These are phyloP conservation scores for Octopus bimaculoides DNA, from an alignment of 1,140 invertebrate species.

Conservation along the genomic window DNA sequence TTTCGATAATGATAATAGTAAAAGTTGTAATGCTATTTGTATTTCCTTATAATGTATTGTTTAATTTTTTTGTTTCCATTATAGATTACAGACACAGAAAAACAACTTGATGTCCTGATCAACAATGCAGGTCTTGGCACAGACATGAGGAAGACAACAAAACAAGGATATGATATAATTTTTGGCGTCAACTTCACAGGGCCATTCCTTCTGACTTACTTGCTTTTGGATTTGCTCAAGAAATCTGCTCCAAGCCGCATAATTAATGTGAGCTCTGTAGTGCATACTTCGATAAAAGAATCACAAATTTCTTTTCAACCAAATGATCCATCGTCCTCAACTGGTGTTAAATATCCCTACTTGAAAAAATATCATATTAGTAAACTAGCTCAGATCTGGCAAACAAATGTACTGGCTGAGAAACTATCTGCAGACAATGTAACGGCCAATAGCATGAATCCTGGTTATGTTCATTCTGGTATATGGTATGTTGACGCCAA, in stretches of 20 bases:
- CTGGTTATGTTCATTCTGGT: neutral
- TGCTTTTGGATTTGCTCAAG: neutral
- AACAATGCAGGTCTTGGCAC: neutral
- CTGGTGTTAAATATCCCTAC: neutral
- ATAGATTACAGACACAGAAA: neutral
- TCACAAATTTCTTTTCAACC: neutral
- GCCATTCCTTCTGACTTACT: neutral
- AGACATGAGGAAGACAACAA: neutral
- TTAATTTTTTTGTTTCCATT: neutral
- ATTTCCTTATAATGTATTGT: neutral
- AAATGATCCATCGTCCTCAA: neutral
- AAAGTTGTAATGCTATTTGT: no score
- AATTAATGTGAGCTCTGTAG: neutral
- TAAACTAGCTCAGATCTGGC: neutral
- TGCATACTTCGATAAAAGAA: neutral
- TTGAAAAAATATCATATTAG: neutral
- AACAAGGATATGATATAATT: neutral
- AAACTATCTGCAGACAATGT: neutral
- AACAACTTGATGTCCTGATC: neutral
- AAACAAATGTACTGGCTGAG: neutral
- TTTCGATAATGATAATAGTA: no score
- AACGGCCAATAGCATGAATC: neutral
- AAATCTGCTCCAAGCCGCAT: neutral
- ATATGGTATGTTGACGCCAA: neutral
- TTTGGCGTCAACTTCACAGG: neutral